Base-by-base conservation (phyloP, 30 jellyfish, hydroid and myxozoan species). In the Aurelia aurita region DNA sequence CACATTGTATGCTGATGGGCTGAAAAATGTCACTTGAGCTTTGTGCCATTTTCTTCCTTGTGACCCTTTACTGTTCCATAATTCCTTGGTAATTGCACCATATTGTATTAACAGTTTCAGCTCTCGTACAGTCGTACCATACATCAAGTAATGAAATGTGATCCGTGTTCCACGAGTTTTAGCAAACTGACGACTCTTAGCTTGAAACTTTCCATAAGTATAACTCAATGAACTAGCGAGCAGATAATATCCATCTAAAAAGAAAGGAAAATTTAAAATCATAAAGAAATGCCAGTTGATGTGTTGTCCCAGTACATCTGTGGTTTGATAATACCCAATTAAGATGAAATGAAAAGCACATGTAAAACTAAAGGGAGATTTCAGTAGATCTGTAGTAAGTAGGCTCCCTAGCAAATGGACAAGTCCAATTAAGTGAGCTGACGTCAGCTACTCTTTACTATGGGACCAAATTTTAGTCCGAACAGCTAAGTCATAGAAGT, bases 131-230 rank as follows among this genome's bases (percentile, higher is more conserved):
- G 81, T 18, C 15, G 8, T 9, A 39, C 81, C 81, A 18, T 69
- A 43, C 81, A 69, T 69, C 45, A 69, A 69, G 46, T 32, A 69
- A 44, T 69, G 28, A 35, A 69, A 69, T 13, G 66, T 69, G 28
- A 69, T 16, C 54, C 39, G 49, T 35, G 81, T 69, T 18, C 81
- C 81, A 16, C 81, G 81, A 21, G 81, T 69, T 43, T 69, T 44
- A 39, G 81, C 66, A 39, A 69, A 69, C 35, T 69, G 81, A 15
- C 81, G 81, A 22, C 81, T 69, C 54, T 20, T 35, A 2, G 59
- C 15, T 44, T 69, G 81, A 43, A 27, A 4, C 0, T 11, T 69
- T 5, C 9, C 26, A 47, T 34, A 44, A 8, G 81, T 28, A 43
- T 15, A 22, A 0, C 5, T 43, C 1, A 63, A 35, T 16, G 81